Evolutionary conservation across 2,113 vertebrate genomes (phyloP).

Genomic region (Sterna hirundo): DNA sequence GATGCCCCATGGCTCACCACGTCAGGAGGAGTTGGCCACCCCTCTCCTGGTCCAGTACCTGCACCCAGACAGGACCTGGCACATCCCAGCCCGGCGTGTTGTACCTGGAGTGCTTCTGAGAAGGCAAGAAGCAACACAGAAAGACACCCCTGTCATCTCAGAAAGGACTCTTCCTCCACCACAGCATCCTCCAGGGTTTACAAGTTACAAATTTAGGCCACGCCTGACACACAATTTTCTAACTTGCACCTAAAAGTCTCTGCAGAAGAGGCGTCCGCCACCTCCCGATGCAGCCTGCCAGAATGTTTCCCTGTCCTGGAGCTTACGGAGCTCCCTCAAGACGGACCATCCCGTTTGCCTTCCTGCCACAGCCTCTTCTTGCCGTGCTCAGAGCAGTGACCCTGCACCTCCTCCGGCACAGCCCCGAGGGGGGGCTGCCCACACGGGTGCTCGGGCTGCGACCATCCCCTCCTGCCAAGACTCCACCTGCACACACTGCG

Average conservation of each 20-base stretch:
- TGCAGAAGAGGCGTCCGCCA: neutral
- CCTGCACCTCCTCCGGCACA: neutral
- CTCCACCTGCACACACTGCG: accelerated
- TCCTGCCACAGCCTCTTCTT: neutral
- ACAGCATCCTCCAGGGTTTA: neutral
- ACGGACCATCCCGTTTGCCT: neutral
- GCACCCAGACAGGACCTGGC: neutral
- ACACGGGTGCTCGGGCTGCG: accelerated
- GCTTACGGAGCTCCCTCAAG: accelerated
- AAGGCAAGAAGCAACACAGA: neutral
- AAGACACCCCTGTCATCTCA: neutral
- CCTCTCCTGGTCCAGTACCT: accelerated
- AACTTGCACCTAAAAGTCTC: neutral
- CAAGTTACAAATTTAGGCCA: neutral
- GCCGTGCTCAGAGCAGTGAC: accelerated
- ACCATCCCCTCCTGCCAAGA: neutral
- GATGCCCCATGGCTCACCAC: accelerated
- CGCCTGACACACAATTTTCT: neutral
- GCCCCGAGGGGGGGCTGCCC: neutral
- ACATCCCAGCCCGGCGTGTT: accelerated
- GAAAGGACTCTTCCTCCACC: neutral
- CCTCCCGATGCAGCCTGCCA: accelerated
- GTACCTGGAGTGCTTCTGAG: neutral
- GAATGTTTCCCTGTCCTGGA: too few species aligned
- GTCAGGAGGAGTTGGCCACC: neutral